Conservation (phyloP, 2,113 vertebrate genomes). For the Casuarius casuarius region DNA sequence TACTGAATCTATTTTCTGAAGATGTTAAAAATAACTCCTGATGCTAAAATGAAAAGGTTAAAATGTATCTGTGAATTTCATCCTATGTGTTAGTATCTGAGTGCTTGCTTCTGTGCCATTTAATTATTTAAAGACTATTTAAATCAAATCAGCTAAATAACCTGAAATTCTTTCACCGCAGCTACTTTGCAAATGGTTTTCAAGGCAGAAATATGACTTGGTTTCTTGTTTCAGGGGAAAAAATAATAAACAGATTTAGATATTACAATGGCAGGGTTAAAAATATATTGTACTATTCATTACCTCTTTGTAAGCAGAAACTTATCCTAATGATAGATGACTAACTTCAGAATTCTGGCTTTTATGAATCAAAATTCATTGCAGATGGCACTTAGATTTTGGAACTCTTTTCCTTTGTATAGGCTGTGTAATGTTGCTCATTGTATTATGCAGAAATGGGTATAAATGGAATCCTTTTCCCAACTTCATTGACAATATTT, state of each 20-base stretch:
- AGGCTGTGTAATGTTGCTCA: background rate
- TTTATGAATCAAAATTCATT: background rate
- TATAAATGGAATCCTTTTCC: background rate
- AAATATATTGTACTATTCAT: background rate
- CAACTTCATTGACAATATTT: background rate
- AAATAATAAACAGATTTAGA: background rate
- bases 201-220: background rate
- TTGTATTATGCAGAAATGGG: background rate
- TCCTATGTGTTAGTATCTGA: background rate
- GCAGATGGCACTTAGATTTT: background rate
- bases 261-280: background rate
- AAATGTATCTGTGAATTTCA: background rate
- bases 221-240: background rate
- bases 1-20: background rate
- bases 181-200: background rate
- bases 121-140: conserved; percentile 47
- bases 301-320: background rate
- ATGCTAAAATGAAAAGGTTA: background rate
- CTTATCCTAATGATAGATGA: background rate
- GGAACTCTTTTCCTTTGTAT: background rate
- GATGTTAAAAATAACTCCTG: background rate
- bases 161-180: background rate
- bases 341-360: background rate
- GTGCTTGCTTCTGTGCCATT: background rate
- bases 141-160: conserved; percentile 21